phyloP scores from a whole-genome alignment of 2,113 vertebrate genomes.

The Oncorhynchus masou region DNA sequence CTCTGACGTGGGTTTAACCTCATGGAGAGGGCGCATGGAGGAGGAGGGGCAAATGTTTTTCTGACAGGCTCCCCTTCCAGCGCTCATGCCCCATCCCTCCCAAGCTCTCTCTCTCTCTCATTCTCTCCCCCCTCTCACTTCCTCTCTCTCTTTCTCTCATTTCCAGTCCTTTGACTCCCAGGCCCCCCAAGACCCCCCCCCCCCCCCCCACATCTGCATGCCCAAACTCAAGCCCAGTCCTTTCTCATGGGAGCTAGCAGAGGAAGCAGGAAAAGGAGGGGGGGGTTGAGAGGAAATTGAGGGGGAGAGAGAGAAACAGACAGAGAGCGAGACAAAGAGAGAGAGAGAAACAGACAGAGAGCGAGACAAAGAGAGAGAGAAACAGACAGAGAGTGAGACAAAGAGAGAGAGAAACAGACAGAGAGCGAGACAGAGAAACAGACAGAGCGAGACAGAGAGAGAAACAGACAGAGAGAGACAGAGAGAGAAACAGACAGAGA shows the following conservation, averaged over 20 bases:
- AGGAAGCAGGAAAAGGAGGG: constrained; percentile 11
- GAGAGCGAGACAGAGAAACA: neutral
- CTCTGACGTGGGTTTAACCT: constrained; percentile 65
- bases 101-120: neutral
- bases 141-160: neutral
- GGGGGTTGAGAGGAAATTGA: neutral
- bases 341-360: constrained; percentile 4
- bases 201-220: neutral
- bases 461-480: too few relatives aligned
- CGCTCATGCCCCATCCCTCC: constrained; percentile 25
- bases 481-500: too few relatives aligned
- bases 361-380: too few relatives aligned
- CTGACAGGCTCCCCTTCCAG: constrained; percentile 61
- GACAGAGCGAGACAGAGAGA: too few relatives aligned
- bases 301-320: neutral
- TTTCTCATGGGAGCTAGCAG: constrained; percentile 18
- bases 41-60: constrained; percentile 31
- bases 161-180: too few relatives aligned
- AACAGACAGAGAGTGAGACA: too few relatives aligned
- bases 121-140: neutral
- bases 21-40: constrained; percentile 55
- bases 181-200: neutral
- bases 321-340: neutral
- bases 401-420: constrained; percentile 1
- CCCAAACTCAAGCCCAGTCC: neutral